Percentiles rank a stretch among this genome's conserved stretches.
Conservation (phyloP, 2,797 vertebrate species). For the Chaenodraco wilsoni region DNA sequence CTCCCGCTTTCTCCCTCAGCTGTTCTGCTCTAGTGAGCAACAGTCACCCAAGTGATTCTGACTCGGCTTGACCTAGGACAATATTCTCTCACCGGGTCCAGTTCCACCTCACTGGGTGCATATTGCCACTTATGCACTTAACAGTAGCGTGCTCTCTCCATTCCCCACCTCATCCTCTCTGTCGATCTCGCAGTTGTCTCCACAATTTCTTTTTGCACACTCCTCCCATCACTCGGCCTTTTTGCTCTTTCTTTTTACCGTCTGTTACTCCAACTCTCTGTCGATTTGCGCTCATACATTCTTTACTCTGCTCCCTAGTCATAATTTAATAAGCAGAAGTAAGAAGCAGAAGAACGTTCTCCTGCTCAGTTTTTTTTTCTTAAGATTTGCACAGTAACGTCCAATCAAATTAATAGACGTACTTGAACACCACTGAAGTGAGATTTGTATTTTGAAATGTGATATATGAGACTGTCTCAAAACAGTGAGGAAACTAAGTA, state of each 20-base stretch:
- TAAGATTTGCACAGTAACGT: slow-evolving; percentile 62
- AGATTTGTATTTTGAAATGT: slow-evolving; percentile 45
- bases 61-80: slow-evolving; percentile 78
- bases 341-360: slow-evolving; percentile 67
- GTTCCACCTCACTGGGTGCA: slow-evolving; percentile 83
- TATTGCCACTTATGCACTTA: slow-evolving; percentile 82
- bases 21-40: slow-evolving; percentile 80
- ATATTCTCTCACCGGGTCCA: slow-evolving; percentile 76
- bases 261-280: slow-evolving; percentile 63
- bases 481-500: background rate
- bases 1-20: slow-evolving; percentile 45
- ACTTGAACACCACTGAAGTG: slow-evolving; percentile 36
- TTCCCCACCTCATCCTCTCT: slow-evolving; percentile 44
- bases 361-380: slow-evolving; percentile 38
- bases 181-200: slow-evolving; percentile 60
- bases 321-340: slow-evolving; percentile 81
- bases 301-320: slow-evolving; percentile 68
- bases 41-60: slow-evolving; percentile 76
- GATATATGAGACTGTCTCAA: slow-evolving; percentile 32
- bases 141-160: slow-evolving; percentile 69
- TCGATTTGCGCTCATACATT: slow-evolving; percentile 82
- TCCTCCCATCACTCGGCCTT: slow-evolving; percentile 65
- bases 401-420: slow-evolving; percentile 51
- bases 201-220: slow-evolving; percentile 62
- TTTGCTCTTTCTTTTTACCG: slow-evolving; percentile 66